Evolutionary conservation across 2,888 invertebrate species (phyloP).

Genomic region (Rhingia campestris): DNA sequence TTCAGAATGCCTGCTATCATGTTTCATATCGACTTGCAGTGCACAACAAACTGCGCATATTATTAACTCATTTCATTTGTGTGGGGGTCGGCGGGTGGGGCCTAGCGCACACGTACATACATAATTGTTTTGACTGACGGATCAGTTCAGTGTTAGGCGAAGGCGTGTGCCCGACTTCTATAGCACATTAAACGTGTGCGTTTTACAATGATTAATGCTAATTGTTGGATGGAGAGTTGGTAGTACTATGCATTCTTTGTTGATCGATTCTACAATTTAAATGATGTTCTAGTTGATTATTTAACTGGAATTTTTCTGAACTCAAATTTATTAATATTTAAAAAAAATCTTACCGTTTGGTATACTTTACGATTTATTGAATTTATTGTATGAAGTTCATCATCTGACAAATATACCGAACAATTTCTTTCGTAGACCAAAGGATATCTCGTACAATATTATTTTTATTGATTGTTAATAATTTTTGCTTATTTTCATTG

Average conservation of each 20-base stretch:
- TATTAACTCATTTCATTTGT: constrained; percentile 35
- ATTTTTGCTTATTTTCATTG: too few species aligned
- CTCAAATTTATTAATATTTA: too few species aligned
- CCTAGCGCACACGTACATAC: constrained; percentile 15
- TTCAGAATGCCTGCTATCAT: constrained; percentile 24
- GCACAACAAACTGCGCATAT: constrained; percentile 57
- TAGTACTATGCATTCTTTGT: background rate
- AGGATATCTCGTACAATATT: too few species aligned
- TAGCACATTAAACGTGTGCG: constrained; percentile 26
- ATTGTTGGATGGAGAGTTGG: constrained; percentile 12
- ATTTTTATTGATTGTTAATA: too few species aligned
- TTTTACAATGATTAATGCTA: constrained; percentile 38
- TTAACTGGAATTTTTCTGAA: too few species aligned
- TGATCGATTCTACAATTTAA: background rate
- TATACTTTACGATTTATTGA: too few species aligned
- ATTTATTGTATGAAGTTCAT: too few species aligned
- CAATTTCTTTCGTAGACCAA: too few species aligned
- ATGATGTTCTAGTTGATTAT: background rate
- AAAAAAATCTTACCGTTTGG: too few species aligned
- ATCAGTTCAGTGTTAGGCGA: constrained; percentile 56
- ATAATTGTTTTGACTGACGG: constrained; percentile 52
- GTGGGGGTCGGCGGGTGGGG: background rate
- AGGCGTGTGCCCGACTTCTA: constrained; percentile 49
- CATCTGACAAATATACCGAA: too few species aligned
- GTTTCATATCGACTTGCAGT: constrained; percentile 38